Percentiles rank a stretch among this genome's conserved stretches.
Evolutionary conservation across 1,140 invertebrate genomes (phyloP).

Genomic region (Leptinotarsa lineolata): DNA sequence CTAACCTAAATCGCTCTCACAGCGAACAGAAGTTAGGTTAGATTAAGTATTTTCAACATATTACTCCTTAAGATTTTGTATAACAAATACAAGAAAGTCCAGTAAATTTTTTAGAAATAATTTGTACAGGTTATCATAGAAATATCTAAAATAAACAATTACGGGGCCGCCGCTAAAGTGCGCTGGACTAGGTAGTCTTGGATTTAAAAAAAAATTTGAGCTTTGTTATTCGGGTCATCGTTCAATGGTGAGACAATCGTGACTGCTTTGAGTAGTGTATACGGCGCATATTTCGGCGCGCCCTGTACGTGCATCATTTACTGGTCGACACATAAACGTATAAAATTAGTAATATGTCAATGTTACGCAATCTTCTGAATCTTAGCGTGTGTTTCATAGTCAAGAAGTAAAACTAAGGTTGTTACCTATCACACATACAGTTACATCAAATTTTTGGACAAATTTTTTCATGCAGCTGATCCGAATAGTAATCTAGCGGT

Average conservation of each 20-base stretch:
- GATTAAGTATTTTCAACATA: slow-evolving; percentile 43
- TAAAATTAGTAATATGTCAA: slow-evolving; percentile 19
- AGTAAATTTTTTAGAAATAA: slow-evolving; percentile 19
- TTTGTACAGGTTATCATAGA: slow-evolving; percentile 24
- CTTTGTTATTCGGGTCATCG: not conserved
- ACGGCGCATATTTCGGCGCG: not conserved
- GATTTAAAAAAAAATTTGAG: not conserved
- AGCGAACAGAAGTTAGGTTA: slow-evolving; percentile 49
- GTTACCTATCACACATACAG: slow-evolving; percentile 4
- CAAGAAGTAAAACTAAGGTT: slow-evolving; percentile 11
- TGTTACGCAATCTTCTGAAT: slow-evolving; percentile 13
- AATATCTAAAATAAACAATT: slow-evolving; percentile 12
- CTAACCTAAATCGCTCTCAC: slow-evolving; percentile 29
- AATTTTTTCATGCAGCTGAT: slow-evolving; percentile 16
- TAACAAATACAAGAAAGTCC: slow-evolving; percentile 17
- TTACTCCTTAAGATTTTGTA: slow-evolving; percentile 16
- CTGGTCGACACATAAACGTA: slow-evolving; percentile 20
- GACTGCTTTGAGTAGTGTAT: not conserved
- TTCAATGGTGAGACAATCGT: not conserved
- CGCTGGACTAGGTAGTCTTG: not conserved
- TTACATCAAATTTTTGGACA: slow-evolving; percentile 17
- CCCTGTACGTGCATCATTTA: slow-evolving; percentile 9
- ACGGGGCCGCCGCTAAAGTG: not conserved
- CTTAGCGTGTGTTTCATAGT: slow-evolving; percentile 7
- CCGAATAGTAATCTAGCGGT: not conserved